Percentiles rank a stretch among this genome's conserved stretches.
Conservation (phyloP, 2,888 invertebrate species). For the Seira sanloemensis region DNA sequence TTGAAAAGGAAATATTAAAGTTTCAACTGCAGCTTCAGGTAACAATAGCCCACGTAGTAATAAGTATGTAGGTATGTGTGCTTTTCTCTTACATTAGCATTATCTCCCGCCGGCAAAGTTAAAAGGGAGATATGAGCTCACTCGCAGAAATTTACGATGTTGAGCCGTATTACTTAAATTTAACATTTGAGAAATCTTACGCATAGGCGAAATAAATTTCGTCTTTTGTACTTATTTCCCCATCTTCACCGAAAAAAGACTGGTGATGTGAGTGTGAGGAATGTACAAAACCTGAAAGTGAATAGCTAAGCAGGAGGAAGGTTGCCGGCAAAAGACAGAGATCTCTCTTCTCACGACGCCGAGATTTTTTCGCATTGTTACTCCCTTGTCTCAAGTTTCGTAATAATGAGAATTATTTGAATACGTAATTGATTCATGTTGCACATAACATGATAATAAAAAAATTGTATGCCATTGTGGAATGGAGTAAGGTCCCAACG, state of each 20-base stretch:
- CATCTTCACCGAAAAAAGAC: background rate
- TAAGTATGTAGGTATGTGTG: background rate
- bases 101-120: background rate
- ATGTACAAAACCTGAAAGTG: background rate
- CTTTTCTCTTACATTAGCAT: background rate
- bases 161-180: background rate
- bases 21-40: background rate
- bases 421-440: conserved; percentile 51
- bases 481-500: background rate
- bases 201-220: background rate
- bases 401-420: conserved; percentile 20
- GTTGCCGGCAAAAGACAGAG: no score
- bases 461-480: background rate
- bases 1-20: background rate
- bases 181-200: background rate
- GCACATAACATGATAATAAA: background rate
- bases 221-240: background rate
- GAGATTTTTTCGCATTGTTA: background rate
- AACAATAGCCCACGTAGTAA: background rate
- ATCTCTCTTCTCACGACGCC: background rate
- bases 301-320: conserved; percentile 9
- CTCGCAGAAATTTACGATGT: background rate
- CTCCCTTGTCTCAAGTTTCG: background rate
- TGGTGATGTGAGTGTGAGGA: background rate
- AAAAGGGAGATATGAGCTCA: background rate